Base-by-base conservation (phyloP, 1,140 invertebrate species). In the Conus ventricosus region DNA sequence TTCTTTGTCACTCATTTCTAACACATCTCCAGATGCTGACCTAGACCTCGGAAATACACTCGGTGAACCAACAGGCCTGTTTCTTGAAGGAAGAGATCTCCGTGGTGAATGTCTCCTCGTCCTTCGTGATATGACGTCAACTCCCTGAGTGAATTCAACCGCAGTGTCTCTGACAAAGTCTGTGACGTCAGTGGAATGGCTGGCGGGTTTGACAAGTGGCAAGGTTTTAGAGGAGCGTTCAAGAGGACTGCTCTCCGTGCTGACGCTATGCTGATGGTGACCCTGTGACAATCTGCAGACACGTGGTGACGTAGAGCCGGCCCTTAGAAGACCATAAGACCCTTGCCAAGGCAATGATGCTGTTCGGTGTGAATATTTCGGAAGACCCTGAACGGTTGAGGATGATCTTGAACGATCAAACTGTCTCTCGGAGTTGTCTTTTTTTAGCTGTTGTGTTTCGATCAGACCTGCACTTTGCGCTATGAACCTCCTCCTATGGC, bases 151-250 rank as follows among this genome's bases (percentile, higher is more conserved):
- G 20, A 23, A 17, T 17, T 54, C 80, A 17, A 23, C 4, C 54
- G 84, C 10, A 51, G 71, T 25, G 1, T 60, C 84, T 11, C 53
- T 85, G 25, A 51, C 6, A 51, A 87, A 87, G 6, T 53, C 71
- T 78, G 78, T 87, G 67, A 87, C 75, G 75, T 87, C 85, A 13
- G 75, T 87, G 15, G 85, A 87, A 57, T 87, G 85, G 53, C 85
- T 87, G 53, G 85, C 85, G 0, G 85, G 85, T 17, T 87, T 87
- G 15, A 87, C 75, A 5, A 23, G 85, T 4, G 85, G 85, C 10
- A 86, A 25, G 20, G 75, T 20, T 57, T 78, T 87, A 27, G 25
- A 85, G 71, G 10, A 81, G 8, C 39, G 7, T 54, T 81, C 80
- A 15, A 23, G 7, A 17, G 4, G 15, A 23, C 17, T 23, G 7